Percentiles rank a stretch among this genome's conserved stretches.
These are phyloP conservation scores for Epirrhoe tristata DNA, from an alignment of 2,888 invertebrate species.

Conservation along the genomic window DNA sequence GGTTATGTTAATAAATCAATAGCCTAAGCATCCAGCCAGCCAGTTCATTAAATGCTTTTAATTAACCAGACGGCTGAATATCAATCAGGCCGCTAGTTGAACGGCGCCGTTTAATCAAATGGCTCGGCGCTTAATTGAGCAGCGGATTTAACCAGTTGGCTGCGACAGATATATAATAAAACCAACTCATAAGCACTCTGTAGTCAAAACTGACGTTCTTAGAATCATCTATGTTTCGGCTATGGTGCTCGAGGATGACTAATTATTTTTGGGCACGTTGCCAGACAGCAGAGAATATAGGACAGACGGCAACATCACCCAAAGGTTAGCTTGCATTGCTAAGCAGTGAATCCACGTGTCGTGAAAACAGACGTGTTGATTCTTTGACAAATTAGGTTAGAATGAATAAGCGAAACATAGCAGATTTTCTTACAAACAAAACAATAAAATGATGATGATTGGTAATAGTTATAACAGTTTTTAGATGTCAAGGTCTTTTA, in stretches of 20 bases:
- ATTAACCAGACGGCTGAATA: no score
- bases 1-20: no score
- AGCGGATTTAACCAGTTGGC: no score
- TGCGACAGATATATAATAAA: no score
- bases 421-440: neutral
- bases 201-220: constrained; percentile 53
- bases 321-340: constrained; percentile 60
- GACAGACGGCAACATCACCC: constrained; percentile 49
- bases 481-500: no score
- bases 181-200: constrained; percentile 6
- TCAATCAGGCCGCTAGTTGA: no score
- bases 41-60: no score
- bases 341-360: constrained; percentile 45
- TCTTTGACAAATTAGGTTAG: neutral
- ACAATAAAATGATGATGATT: no score
- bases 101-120: no score
- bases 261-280: constrained; percentile 78
- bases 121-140: no score
- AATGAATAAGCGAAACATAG: neutral
- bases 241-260: constrained; percentile 69
- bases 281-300: constrained; percentile 63
- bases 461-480: no score
- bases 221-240: constrained; percentile 64
- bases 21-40: no score
- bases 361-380: constrained; percentile 42